Evolutionary conservation across 2,797 vertebrate species (phyloP).

Genomic region (Malurus splendens): DNA sequence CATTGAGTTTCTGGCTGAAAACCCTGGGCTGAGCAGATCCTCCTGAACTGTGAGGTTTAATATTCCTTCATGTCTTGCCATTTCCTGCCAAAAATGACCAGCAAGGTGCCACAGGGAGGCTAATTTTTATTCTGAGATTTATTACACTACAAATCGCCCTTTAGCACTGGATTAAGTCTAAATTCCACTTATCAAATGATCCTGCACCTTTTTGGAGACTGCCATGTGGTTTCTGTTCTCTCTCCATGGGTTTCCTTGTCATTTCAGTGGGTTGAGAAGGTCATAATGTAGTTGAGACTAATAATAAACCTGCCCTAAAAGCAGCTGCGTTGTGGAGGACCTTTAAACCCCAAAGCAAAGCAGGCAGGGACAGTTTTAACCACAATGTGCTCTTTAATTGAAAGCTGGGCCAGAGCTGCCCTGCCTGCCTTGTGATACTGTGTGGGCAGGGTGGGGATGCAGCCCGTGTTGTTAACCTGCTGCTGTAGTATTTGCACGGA

Average conservation of each 20-base stretch:
- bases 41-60: background rate
- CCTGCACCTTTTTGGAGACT: background rate
- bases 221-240: background rate
- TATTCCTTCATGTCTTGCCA: background rate
- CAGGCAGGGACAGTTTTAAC: background rate
- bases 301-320: background rate
- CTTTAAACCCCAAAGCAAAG: background rate
- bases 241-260: background rate
- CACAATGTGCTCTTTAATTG: background rate
- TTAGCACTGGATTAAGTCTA: background rate
- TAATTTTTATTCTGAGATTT: background rate
- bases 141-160: background rate
- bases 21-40: background rate
- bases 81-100: background rate
- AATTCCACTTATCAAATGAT: background rate
- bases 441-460: background rate
- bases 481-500: background rate
- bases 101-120: background rate
- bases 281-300: background rate
- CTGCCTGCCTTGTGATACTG: background rate
- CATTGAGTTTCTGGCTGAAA: background rate
- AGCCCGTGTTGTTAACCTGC: background rate
- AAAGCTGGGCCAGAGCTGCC: background rate
- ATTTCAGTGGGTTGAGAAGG: background rate
- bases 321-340: background rate